A percentile compares a stretch with the other conserved stretches of the same genome.
These are phyloP conservation scores for Cryptotermes secundus DNA, from an alignment of 1,140 invertebrate genomes.

Conservation along the genomic window DNA sequence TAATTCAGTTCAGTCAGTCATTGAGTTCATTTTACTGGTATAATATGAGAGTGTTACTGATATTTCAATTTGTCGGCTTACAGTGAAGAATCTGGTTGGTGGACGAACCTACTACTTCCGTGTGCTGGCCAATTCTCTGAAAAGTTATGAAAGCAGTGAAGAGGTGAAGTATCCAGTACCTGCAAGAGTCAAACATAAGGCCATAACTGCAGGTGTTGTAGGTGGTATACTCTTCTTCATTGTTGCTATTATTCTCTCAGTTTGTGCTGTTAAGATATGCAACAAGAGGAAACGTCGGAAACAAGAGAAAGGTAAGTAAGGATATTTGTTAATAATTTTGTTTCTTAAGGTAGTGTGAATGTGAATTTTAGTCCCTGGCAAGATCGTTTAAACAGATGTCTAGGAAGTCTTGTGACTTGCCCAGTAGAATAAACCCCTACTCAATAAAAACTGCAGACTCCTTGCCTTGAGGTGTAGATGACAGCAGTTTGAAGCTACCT, in stretches of 20 bases:
- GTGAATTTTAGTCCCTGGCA: too few relatives aligned
- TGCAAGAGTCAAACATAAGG: slow-evolving; percentile 86
- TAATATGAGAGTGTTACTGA: too few relatives aligned
- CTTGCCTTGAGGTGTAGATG: too few relatives aligned
- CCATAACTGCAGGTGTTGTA: slow-evolving; percentile 89
- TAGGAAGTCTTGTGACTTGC: too few relatives aligned
- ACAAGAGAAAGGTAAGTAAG: slow-evolving; percentile 88
- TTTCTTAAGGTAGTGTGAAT: background rate
- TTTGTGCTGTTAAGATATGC: slow-evolving; percentile 96
- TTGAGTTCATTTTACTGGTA: too few relatives aligned
- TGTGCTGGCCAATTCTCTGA: slow-evolving; percentile 81
- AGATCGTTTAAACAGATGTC: too few relatives aligned
- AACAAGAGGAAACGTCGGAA: slow-evolving; percentile 94
- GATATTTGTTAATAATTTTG: background rate
- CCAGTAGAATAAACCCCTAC: too few relatives aligned
- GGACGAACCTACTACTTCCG: slow-evolving; percentile 88
- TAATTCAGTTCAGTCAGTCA: too few relatives aligned
- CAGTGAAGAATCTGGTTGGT: slow-evolving; percentile 88
- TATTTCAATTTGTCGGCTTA: slow-evolving; percentile 39
- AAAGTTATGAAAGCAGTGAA: slow-evolving; percentile 79
- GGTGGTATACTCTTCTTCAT: slow-evolving; percentile 95
- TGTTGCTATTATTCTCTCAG: slow-evolving; percentile 91
- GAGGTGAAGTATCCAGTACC: slow-evolving; percentile 85
- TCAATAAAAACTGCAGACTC: background rate
- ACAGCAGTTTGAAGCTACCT: too few relatives aligned